Base-by-base conservation (phyloP, 2,113 vertebrate genomes). In the Siphamia tubifer region DNA sequence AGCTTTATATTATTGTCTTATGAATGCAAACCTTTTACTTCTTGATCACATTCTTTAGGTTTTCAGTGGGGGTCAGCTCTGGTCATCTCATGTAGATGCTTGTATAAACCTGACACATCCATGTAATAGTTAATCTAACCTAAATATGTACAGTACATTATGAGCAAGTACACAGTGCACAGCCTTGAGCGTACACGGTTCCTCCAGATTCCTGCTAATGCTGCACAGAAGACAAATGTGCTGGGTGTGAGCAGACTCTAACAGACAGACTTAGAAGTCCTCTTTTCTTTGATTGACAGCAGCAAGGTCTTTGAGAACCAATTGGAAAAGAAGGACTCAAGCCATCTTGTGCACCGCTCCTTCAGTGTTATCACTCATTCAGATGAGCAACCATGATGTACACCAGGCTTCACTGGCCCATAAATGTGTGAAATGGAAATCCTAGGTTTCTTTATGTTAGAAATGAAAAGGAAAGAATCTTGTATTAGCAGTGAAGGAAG, bases 351-450 rank as follows among this genome's bases (percentile, higher is more conserved):
- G 2, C 17, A 35, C 53, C 6, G 32, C 28, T 24, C 23, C 11
- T 55, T 61, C 49, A 7, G 11, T 20, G 20, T 42, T 35, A 38
- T 53, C 43, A 15, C 12, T 40, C 28, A 25, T 19, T 31, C 25
- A 62, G 31, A 70, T 32, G 35, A 52, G 38, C 12, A 25, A 23
- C 31, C 6, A 35, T 11, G 20, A 60, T 69, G 47, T 19, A 65
- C 28, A 10, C 23, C 19, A 28, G 62, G 57, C 68, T 60, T 56
- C 63, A 48, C 45, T 25, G 4, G 25, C 15, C 36, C 20, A 43
- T 39, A 34, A 55, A 44, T 7, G 36, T 51, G 39, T 53, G 40
- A 49, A 62, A 66, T 57, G n/a, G 30, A 68, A 68, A 79, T 45
- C 13, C 31, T 39, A 3, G 32, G 6, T 6, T 2, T 32, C 10